These are phyloP conservation scores for Lynx canadensis DNA, from an alignment of 2,113 vertebrate genomes.

Conservation along the genomic window DNA sequence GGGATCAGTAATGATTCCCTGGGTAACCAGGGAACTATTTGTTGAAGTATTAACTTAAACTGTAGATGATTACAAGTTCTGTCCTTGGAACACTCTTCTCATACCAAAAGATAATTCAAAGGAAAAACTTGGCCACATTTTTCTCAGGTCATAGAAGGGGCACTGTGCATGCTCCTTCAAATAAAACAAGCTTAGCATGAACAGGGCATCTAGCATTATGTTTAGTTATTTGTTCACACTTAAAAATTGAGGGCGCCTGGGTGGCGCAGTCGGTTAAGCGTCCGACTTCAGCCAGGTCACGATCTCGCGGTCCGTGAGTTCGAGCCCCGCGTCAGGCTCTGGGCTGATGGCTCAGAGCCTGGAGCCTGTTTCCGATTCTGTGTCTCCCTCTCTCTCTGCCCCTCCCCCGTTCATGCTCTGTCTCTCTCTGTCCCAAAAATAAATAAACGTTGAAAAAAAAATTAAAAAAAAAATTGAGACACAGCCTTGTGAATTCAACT, in stretches of 20 bases:
- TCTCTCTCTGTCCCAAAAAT: too few species aligned
- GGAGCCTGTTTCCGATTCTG: too few species aligned
- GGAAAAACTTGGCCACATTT: background rate
- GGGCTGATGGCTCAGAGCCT: too few species aligned
- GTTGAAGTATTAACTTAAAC: background rate
- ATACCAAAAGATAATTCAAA: background rate
- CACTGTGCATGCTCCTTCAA: background rate
- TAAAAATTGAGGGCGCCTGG: background rate
- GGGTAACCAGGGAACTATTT: background rate
- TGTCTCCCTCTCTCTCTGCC: too few species aligned
- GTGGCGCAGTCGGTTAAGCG: too few species aligned
- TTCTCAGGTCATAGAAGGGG: background rate
- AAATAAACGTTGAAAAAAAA: too few species aligned
- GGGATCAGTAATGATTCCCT: background rate
- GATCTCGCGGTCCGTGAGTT: too few species aligned
- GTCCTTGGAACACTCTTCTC: conserved; percentile 29
- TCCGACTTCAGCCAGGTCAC: too few species aligned
- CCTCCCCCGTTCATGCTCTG: too few species aligned
- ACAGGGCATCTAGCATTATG: background rate
- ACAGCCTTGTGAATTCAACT: background rate
- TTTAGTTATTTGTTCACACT: background rate
- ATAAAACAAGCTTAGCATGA: background rate
- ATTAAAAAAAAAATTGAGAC: background rate
- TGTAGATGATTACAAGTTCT: conserved; percentile 49
- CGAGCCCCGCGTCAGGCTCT: too few species aligned